Percentiles rank a stretch among this genome's conserved stretches.
Conservation (phyloP, 2,888 invertebrate species). For the Augiades crinisus region DNA sequence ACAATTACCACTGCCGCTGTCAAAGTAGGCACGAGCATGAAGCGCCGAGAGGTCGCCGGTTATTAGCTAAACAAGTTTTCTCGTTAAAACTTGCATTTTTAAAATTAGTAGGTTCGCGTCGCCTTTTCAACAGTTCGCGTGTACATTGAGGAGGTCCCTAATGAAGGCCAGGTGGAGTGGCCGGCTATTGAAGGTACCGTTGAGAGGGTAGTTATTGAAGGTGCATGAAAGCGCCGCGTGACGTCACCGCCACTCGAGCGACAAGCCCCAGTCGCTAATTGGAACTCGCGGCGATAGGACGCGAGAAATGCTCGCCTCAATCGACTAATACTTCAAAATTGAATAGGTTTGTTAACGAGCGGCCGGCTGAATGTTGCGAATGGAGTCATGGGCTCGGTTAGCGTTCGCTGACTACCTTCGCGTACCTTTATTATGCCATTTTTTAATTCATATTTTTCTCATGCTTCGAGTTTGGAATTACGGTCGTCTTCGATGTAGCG, state of each 20-base stretch:
- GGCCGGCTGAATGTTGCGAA: constrained; percentile 69
- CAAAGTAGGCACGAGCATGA: constrained; percentile 29
- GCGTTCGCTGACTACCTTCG: constrained; percentile 49
- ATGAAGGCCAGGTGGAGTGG: constrained; percentile 78
- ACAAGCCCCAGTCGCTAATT: constrained; percentile 78
- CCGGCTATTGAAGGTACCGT: constrained; percentile 74
- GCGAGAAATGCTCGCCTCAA: constrained; percentile 74
- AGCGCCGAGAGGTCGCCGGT: constrained; percentile 38
- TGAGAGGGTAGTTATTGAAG: constrained; percentile 79
- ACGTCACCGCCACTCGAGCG: constrained; percentile 75
- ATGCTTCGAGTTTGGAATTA: constrained; percentile 34
- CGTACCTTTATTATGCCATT: constrained; percentile 40
- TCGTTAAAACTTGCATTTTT: constrained; percentile 70
- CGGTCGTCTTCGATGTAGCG: constrained; percentile 36
- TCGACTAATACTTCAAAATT: constrained; percentile 78
- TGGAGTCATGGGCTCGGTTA: constrained; percentile 54
- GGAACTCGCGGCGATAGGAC: constrained; percentile 76
- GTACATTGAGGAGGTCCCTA: constrained; percentile 69
- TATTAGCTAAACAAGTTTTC: constrained; percentile 73
- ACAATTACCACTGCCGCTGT: constrained; percentile 45
- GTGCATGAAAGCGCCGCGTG: constrained; percentile 74
- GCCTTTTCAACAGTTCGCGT: constrained; percentile 62
- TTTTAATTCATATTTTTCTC: constrained; percentile 30
- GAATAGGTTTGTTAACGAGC: constrained; percentile 79
- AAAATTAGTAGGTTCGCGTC: constrained; percentile 60